Percentiles rank a stretch among this genome's conserved stretches.
phyloP scores from a whole-genome alignment of 2,797 vertebrate species.

The Pangasius sanitwongsei region DNA sequence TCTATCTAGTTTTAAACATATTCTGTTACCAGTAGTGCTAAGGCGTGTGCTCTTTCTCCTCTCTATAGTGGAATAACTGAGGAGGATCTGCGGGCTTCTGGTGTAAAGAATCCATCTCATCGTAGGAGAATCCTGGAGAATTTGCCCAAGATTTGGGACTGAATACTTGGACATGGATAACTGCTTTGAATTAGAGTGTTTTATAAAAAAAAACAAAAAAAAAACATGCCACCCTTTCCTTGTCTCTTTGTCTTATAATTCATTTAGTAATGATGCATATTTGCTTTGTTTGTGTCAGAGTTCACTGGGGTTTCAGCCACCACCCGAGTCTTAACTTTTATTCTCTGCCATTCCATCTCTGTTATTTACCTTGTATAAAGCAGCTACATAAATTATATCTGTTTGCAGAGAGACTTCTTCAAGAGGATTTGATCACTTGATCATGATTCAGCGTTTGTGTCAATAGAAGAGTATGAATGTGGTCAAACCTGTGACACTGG shows the following conservation, averaged over 20 bases:
- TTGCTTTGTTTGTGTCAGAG: not conserved
- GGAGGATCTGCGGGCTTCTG: conserved; percentile 76
- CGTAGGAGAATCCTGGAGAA: conserved; percentile 79
- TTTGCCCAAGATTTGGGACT: conserved; percentile 80
- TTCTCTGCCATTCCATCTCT: not conserved
- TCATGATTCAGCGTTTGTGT: conserved; percentile 26
- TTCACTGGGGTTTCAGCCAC: not conserved
- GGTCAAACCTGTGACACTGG: conserved; percentile 10
- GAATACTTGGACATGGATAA: conserved; percentile 35
- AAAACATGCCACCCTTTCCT: not conserved
- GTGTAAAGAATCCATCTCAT: conserved; percentile 76
- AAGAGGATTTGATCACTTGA: conserved; percentile 42
- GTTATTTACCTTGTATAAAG: conserved; percentile 54
- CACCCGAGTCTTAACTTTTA: conserved; percentile 48
- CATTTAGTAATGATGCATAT: not conserved
- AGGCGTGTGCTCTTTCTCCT: not conserved
- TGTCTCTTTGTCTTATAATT: not conserved
- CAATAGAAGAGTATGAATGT: conserved; percentile 26
- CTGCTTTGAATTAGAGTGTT: no score
- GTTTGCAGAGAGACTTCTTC: conserved; percentile 43
- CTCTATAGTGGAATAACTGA: conserved; percentile 78
- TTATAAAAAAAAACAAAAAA: not conserved
- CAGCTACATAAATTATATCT: conserved; percentile 57
- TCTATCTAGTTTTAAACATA: not conserved
- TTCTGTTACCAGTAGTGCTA: not conserved